Evolutionary conservation across 2,888 invertebrate genomes (phyloP).

Genomic region (Platycheirus albimanus): DNA sequence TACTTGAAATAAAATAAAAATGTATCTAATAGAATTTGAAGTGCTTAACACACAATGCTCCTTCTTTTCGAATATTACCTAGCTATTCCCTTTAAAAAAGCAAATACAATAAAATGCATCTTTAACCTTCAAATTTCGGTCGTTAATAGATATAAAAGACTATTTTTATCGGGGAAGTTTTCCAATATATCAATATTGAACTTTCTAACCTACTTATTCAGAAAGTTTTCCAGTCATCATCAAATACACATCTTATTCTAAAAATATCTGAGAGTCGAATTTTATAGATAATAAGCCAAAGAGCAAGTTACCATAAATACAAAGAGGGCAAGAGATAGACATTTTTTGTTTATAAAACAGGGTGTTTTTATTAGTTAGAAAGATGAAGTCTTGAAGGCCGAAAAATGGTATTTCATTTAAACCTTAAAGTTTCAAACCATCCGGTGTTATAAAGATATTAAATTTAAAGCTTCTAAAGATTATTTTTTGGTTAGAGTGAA

Average conservation of each 20-base stretch:
- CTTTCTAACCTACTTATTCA: conserved; percentile 14
- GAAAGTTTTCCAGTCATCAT: not conserved
- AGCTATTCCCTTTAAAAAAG: too few species aligned
- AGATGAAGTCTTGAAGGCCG: too few species aligned
- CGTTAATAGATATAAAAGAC: conserved; percentile 6
- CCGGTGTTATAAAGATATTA: too few species aligned
- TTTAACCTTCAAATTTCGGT: conserved; percentile 13
- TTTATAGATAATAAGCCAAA: not conserved
- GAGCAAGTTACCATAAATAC: not conserved
- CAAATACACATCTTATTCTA: conserved; percentile 7
- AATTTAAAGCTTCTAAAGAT: too few species aligned
- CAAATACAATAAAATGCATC: conserved; percentile 9
- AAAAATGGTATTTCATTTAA: too few species aligned
- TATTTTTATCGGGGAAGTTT: conserved; percentile 4
- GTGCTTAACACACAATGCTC: too few species aligned
- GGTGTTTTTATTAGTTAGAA: not conserved
- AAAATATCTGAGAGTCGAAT: not conserved
- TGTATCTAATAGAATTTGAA: too few species aligned
- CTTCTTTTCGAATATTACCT: too few species aligned
- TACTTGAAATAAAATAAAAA: too few species aligned
- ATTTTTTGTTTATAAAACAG: not conserved
- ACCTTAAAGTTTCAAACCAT: too few species aligned
- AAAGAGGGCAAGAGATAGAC: not conserved
- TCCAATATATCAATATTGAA: conserved; percentile 1
- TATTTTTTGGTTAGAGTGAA: too few species aligned